Base-by-base conservation (phyloP, 2,113 vertebrate species). In the Plecotus auritus region DNA sequence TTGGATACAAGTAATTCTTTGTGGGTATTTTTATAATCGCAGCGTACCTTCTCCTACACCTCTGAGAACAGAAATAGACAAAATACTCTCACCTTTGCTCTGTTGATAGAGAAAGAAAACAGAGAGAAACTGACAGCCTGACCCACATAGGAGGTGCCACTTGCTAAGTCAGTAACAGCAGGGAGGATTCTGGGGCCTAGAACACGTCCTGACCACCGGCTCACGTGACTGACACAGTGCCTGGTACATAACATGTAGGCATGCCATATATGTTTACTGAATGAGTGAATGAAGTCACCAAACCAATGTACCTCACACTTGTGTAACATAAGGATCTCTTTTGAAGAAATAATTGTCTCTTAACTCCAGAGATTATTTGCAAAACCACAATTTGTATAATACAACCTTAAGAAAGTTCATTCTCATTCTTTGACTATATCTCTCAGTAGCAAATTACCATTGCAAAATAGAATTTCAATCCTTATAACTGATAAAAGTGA, bases 1-100 rank as follows among this genome's bases (percentile, higher is more conserved):
- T 45, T 94, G 81, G 59, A 66, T 73, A 64, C 87, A 88, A 95
- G 40, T 54, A 70, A 94, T 56, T 90, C 32, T 61, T 93, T 45
- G 4, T 22, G 28, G 32, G 54, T 17, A 14, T 83, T 35, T 85
- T 12, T 32, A 30, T 0, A 76, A 90, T 76, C 40, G 81, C 42
- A 67, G 40, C 13, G 14, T 74, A 17, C 78, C 12, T 70, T 96
- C 94, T 85, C 54, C 80, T 56, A 59, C 4, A n/a, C 13, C 83
- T 86, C 76, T 73, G 26, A 77, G n/a, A 35, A 82, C 51, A 87
- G 59, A 87, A 94, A 56, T 45, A 85, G 59, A 80, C 35, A 26
- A 77, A 18, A 76, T 74, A 74, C 18, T 80, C 67, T 95, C 18
- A 78, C 40, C 72, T 30, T 81, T 70, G 30, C 72, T 73, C 59